Evolutionary conservation across 2,888 invertebrate genomes (phyloP).

Genomic region (Xestia rhomboidea): DNA sequence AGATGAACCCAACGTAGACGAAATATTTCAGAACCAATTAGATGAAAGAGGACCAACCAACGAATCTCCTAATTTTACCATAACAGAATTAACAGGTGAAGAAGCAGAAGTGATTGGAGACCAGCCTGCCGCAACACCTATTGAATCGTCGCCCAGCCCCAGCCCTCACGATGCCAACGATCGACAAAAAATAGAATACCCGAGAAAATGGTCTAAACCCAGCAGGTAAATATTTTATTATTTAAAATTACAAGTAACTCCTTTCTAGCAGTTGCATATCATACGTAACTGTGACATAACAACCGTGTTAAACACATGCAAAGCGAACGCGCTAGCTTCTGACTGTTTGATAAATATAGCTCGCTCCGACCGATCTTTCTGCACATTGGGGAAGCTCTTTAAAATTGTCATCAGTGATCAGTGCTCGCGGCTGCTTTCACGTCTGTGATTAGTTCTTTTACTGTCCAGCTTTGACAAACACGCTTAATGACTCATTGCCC

Average conservation of each 20-base stretch:
- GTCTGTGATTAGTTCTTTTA: slow-evolving; percentile 88
- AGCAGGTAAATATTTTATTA: slow-evolving; percentile 83
- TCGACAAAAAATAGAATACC: slow-evolving; percentile 75
- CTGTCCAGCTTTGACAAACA: slow-evolving; percentile 81
- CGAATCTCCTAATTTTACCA: slow-evolving; percentile 87
- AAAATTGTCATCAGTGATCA: slow-evolving; percentile 89
- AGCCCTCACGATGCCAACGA: slow-evolving; percentile 80
- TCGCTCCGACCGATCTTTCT: slow-evolving; percentile 84
- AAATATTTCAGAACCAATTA: slow-evolving; percentile 85
- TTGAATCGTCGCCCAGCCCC: slow-evolving; percentile 86
- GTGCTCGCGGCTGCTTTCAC: slow-evolving; percentile 89
- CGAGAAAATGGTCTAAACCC: slow-evolving; percentile 87
- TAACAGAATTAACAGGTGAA: slow-evolving; percentile 88
- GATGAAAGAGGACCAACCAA: slow-evolving; percentile 80
- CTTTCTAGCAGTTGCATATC: slow-evolving; percentile 62
- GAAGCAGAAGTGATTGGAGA: slow-evolving; percentile 78
- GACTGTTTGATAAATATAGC: slow-evolving; percentile 88
- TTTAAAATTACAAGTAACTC: slow-evolving; percentile 61
- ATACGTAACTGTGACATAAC: slow-evolving; percentile 86
- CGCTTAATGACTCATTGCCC: slow-evolving; percentile 80
- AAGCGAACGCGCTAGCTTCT: slow-evolving; percentile 88
- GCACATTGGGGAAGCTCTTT: slow-evolving; percentile 88
- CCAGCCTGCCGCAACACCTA: slow-evolving; percentile 78
- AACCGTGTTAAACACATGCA: slow-evolving; percentile 83
- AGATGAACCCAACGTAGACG: slow-evolving; percentile 86